Evolutionary conservation across 1,140 invertebrate species (phyloP), one percentile per base, ranked within the genome.

Genomic region (Zaprionus gabonicus): DNA sequence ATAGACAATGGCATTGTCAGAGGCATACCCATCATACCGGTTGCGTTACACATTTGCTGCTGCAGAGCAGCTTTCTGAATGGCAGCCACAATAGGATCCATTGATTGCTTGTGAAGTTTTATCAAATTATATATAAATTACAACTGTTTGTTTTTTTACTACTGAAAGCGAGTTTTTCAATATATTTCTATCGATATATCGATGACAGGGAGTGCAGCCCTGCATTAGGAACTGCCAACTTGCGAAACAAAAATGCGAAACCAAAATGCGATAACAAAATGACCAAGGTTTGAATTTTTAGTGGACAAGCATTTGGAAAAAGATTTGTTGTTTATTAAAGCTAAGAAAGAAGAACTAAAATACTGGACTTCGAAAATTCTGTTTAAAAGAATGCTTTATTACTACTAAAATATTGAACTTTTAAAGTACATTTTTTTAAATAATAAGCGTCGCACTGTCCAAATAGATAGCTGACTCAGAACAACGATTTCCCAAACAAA

Each of bases 11-110:
- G 20, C 20, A 25, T 51, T 25, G 17, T 25, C 46, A 51, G 12
- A 51, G 46, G 20, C 41, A 68, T 46, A 15, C 62, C 64, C 68
- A 81, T 65, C 23, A n/a, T 51, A 2, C 15, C 10, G 5, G 63
- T 44, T 15, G 36, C 59, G 49, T 20, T 65, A 53, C 60, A 81
- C 10, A 84, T 58, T 36, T 81, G 66, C 5, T 85, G 82, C 46
- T 72, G 55, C 12, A 66, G 6, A 23, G 56, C 57, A 0, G 70
- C 38, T 27, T 72, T 36, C 25, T 72, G 70, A 25, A 66, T 60
- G n/a, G 63, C 63, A 4, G 59, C 38, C 15, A 62, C 28, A 13
- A 62, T 49, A 2, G 46, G 49, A 62, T 83, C 75, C 82, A 84
- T 84, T 53, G 15, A 3, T 25, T 64, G 13, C 1, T 31, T 5